These are phyloP conservation scores for Penaeus monodon DNA, from an alignment of 2,888 invertebrate genomes.

Conservation along the genomic window DNA sequence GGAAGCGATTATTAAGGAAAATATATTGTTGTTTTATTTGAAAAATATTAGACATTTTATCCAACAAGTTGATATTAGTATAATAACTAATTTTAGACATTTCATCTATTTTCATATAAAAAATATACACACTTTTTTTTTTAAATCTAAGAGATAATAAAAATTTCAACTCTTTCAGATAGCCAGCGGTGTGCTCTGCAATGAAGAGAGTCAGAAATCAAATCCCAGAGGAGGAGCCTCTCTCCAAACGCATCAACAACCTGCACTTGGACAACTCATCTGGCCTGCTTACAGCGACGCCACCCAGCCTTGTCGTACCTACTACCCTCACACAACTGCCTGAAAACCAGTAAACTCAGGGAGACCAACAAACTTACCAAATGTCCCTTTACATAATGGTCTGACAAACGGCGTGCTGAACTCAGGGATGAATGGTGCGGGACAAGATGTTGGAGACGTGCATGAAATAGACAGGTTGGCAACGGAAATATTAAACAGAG, in stretches of 20 bases:
- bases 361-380: neutral
- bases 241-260: constrained; percentile 64
- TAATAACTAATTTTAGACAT: no score
- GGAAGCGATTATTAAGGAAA: no score
- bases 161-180: no score
- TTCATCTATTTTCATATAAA: no score
- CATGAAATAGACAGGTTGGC: constrained; percentile 5
- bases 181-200: neutral
- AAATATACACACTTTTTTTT: no score
- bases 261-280: constrained; percentile 55
- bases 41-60: no score
- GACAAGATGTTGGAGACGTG: neutral
- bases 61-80: no score
- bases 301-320: no score
- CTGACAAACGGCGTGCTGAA: neutral
- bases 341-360: neutral
- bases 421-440: neutral
- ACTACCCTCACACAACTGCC: constrained; percentile 1
- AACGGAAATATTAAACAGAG: constrained; percentile 53
- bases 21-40: no score
- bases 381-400: constrained; percentile 8
- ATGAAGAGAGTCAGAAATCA: constrained; percentile 56
- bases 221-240: constrained; percentile 61
- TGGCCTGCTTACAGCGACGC: neutral
- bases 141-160: no score